Base-by-base conservation (phyloP, 2,888 invertebrate genomes). In the Synergus itoensis region DNA sequence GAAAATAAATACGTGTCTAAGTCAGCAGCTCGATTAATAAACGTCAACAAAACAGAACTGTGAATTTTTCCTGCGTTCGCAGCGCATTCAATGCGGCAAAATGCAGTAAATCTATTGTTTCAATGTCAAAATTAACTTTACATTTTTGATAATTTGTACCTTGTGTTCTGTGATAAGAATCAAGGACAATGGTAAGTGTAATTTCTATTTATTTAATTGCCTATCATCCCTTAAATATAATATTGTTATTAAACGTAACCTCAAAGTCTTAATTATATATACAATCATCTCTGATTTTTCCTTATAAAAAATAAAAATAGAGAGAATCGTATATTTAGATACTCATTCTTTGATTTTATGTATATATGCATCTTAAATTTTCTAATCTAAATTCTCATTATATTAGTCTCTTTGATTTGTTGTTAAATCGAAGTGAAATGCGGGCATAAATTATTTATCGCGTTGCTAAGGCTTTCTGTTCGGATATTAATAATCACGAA, bases 101-200 rank as follows among this genome's bases (percentile, higher is more conserved):
- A 73, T 48, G 40, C 36, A 53, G 53, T 73, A 48, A 73, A 73
- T 28, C 18, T 53, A 73, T 53, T 45, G 28, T 28, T 73, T 73
- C 4, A 28, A 73, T 53, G 45, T 73, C 36, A 53, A 18, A 40
- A 73, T 57, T 73, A 36, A 53, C 11, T 53, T 28, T 18, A 28
- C 12, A 1, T 53, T 36, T 48, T 57, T 36, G 53, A 28, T 73
- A 40, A 36, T 53, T 36, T 73, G 53, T 53, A 36, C 53, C 40
- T 40, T 57, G 36, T 73, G 53, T 48, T 57, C n/a, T 16, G n/a
- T 53, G 53, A 73, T 18, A 57, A 40, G 5, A 53, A 53, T n/a
- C 16, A 18, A 57, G 4, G 36, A 73, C 11, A 28, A 57, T 73
- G 73, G 73, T 73, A 36, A 73, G 73, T 40, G 12, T 43, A 4